Evolutionary conservation across 2,113 vertebrate genomes (phyloP).

Genomic region (Centropristis striata): DNA sequence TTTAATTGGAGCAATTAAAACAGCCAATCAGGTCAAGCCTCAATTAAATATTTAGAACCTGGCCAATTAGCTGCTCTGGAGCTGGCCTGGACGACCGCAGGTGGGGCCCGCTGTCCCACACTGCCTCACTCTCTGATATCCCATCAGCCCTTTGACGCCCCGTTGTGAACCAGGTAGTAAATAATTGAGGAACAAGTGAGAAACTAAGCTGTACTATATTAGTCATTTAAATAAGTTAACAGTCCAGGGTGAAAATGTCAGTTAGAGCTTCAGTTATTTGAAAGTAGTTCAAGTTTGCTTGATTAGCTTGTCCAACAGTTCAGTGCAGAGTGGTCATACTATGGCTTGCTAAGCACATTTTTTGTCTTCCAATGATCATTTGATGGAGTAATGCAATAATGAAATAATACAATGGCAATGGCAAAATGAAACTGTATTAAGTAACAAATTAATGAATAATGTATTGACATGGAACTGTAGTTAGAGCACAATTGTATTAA

Average conservation of each 20-base stretch:
- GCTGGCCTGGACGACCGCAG: constrained; percentile 63
- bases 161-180: constrained; percentile 69
- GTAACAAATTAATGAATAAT: background rate
- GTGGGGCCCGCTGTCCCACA: constrained; percentile 62
- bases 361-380: background rate
- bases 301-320: constrained; percentile 56
- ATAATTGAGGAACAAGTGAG: constrained; percentile 72
- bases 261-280: constrained; percentile 54
- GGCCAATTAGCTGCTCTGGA: constrained; percentile 77
- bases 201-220: constrained; percentile 67
- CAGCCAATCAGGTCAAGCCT: constrained; percentile 77
- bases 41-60: constrained; percentile 80
- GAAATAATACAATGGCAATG: background rate
- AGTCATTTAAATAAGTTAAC: constrained; percentile 75
- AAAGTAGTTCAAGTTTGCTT: constrained; percentile 50
- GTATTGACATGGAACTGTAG: background rate
- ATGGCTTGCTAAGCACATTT: background rate
- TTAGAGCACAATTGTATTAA: background rate
- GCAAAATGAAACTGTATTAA: background rate
- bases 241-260: constrained; percentile 69
- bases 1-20: constrained; percentile 83
- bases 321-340: background rate
- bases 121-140: constrained; percentile 71
- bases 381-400: background rate
- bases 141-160: constrained; percentile 58